Evolutionary conservation across 2,888 invertebrate species (phyloP).

Genomic region (Hypselothyrea guttata): DNA sequence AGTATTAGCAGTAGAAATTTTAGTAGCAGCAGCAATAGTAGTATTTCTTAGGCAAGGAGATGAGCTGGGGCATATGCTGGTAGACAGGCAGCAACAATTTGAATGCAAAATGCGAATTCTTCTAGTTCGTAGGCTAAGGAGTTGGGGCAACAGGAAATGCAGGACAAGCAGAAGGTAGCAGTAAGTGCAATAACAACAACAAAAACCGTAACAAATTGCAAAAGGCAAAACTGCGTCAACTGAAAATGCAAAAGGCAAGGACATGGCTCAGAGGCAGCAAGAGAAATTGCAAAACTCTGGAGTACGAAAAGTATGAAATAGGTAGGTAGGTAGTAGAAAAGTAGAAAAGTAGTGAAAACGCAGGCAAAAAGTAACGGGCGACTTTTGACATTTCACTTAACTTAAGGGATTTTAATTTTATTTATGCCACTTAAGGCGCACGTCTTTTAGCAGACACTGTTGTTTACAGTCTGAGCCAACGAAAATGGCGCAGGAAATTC

Average conservation of each 20-base stretch:
- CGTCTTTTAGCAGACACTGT: not conserved
- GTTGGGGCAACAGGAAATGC: constrained; percentile 35
- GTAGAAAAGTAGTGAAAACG: not conserved
- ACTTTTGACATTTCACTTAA: constrained; percentile 35
- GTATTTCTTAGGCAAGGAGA: not conserved
- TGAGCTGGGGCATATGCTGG: constrained; percentile 56
- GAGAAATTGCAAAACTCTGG: constrained; percentile 39
- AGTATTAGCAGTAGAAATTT: not conserved
- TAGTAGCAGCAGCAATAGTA: constrained; percentile 16
- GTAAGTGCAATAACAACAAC: constrained; percentile 18
- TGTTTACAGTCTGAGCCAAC: constrained; percentile 3
- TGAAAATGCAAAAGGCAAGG: constrained; percentile 59
- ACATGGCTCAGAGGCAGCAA: constrained; percentile 37
- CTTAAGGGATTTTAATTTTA: constrained; percentile 42
- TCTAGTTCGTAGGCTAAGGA: too few species aligned
- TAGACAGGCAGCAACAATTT: constrained; percentile 60
- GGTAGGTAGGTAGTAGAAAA: too few species aligned
- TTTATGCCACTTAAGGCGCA: constrained; percentile 23
- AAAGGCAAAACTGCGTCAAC: constrained; percentile 59
- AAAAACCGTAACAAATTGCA: constrained; percentile 49
- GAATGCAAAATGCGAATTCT: constrained; percentile 61
- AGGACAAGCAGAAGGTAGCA: constrained; percentile 34
- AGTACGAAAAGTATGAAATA: too few species aligned
- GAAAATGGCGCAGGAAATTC: too few species aligned
- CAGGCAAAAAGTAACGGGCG: not conserved